These are phyloP conservation scores for Seriola quinqueradiata DNA, from an alignment of 2,113 vertebrate species.

Conservation along the genomic window DNA sequence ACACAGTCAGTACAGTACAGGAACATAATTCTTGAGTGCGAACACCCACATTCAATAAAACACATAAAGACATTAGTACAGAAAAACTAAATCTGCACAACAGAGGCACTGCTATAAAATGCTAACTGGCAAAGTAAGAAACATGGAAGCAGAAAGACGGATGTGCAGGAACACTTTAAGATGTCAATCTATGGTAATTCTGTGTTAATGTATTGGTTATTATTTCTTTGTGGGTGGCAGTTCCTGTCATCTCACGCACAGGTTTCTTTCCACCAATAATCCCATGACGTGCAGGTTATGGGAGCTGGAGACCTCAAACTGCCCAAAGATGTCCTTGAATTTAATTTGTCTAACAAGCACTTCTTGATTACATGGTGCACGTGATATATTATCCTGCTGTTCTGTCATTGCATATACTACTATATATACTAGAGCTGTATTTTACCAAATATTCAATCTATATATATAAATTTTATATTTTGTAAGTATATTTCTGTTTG, in stretches of 20 bases:
- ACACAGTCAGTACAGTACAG: conserved; percentile 31
- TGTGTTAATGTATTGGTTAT: conserved; percentile 49
- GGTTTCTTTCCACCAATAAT: conserved; percentile 18
- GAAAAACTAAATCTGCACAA: conserved; percentile 50
- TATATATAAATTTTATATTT: not conserved
- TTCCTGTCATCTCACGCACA: conserved; percentile 15
- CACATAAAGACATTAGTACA: conserved; percentile 50
- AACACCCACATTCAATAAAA: conserved; percentile 62
- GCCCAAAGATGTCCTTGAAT: conserved; percentile 24
- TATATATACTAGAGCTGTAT: not conserved
- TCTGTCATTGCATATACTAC: not conserved
- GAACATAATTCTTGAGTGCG: conserved; percentile 49
- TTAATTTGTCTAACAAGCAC: conserved; percentile 38
- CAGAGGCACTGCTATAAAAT: conserved; percentile 58
- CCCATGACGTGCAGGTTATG: conserved; percentile 25
- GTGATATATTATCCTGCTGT: conserved; percentile 1
- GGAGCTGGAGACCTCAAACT: conserved; percentile 17
- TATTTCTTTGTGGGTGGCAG: conserved; percentile 50
- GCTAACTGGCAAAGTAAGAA: conserved; percentile 45
- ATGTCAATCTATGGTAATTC: conserved; percentile 46
- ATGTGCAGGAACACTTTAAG: conserved; percentile 38
- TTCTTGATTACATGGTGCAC: conserved; percentile 17
- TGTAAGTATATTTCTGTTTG: not conserved
- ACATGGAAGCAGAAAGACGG: not conserved
- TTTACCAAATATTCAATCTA: not conserved